Conservation (phyloP, 2,113 vertebrate species). For the Eclectus roratus region DNA sequence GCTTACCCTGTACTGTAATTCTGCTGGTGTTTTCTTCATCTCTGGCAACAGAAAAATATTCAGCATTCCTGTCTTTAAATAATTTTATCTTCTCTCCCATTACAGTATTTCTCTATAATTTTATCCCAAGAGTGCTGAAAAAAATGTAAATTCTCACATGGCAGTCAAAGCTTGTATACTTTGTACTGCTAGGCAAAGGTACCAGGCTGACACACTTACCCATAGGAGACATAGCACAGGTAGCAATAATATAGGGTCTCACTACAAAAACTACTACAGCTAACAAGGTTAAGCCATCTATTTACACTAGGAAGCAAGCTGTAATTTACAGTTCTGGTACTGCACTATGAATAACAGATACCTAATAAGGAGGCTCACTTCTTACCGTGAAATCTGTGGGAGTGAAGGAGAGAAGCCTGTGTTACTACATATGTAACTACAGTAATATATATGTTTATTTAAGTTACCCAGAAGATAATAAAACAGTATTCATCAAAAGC, state of each 20-base stretch:
- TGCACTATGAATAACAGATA: neutral
- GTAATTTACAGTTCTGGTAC: neutral
- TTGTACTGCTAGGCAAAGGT: neutral
- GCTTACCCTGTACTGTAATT: neutral
- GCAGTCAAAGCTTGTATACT: neutral
- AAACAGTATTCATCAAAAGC: neutral
- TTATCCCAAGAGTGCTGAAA: neutral
- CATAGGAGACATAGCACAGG: neutral
- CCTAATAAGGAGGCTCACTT: neutral
- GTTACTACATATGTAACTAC: neutral
- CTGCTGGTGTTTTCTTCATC: neutral
- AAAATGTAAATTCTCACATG: neutral
- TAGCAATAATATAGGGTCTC: neutral
- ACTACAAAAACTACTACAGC: neutral
- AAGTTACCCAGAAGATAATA: neutral
- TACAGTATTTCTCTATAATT: neutral
- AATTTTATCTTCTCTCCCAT: neutral
- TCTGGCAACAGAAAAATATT: neutral
- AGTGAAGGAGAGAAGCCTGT: neutral
- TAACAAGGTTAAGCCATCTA: neutral
- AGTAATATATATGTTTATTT: neutral
- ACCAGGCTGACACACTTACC: neutral
- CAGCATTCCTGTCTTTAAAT: neutral
- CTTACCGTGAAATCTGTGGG: neutral
- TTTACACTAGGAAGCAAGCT: neutral